Percentiles rank a stretch among this genome's conserved stretches.
Evolutionary conservation across 1,140 invertebrate genomes (phyloP).

Genomic region (Diorhabda elongata): DNA sequence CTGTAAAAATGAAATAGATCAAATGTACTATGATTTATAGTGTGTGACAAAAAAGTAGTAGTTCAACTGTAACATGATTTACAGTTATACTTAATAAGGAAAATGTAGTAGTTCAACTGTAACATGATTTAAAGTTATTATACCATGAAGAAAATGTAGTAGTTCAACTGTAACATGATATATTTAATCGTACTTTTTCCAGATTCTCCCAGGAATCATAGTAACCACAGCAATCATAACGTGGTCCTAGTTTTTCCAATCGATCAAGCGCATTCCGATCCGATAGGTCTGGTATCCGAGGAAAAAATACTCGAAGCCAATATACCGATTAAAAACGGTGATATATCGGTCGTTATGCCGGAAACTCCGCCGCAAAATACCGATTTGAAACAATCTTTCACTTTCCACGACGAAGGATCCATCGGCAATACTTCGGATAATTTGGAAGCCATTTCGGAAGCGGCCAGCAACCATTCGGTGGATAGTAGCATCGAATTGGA

Average conservation of each 20-base stretch:
- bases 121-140: too few relatives aligned
- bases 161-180: too few relatives aligned
- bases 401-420: slow-evolving; percentile 83
- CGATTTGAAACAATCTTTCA: slow-evolving; percentile 51
- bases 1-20: too few relatives aligned
- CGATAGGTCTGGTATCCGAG: slow-evolving; percentile 67
- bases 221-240: slow-evolving; percentile 66
- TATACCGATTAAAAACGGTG: slow-evolving; percentile 24
- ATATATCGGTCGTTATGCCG: slow-evolving; percentile 7
- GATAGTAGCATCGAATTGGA: slow-evolving; percentile 84
- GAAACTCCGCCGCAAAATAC: slow-evolving; percentile 15
- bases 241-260: slow-evolving; percentile 66
- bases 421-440: slow-evolving; percentile 89
- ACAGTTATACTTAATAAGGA: too few relatives aligned
- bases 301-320: slow-evolving; percentile 57
- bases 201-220: slow-evolving; percentile 88
- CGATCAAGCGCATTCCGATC: slow-evolving; percentile 53
- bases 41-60: too few relatives aligned
- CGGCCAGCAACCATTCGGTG: slow-evolving; percentile 90
- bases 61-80: too few relatives aligned
- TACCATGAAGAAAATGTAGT: too few relatives aligned
- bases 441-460: slow-evolving; percentile 90
- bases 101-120: too few relatives aligned
- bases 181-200: slow-evolving; percentile 53
- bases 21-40: too few relatives aligned